Evolutionary conservation across 2,113 vertebrate genomes (phyloP).

Genomic region (Numida meleagris): DNA sequence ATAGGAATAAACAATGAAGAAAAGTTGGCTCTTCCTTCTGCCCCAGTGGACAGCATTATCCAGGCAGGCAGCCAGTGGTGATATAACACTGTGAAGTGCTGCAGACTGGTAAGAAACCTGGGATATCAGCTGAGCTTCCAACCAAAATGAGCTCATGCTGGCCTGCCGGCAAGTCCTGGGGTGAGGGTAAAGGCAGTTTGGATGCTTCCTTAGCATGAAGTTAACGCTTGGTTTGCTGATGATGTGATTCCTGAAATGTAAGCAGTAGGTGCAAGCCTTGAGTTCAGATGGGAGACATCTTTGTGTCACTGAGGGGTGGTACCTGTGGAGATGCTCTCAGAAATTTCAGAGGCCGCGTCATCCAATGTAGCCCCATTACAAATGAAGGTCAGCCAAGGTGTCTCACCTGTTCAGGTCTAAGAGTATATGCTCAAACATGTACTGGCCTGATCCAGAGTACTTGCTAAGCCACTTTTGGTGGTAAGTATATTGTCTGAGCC

Average conservation of each 20-base stretch:
- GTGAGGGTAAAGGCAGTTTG: not conserved
- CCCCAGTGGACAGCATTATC: conserved; percentile 39
- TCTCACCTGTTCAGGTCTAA: not conserved
- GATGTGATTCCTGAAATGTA: not conserved
- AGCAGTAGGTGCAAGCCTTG: not conserved
- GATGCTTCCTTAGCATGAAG: accelerated
- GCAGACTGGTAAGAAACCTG: not conserved
- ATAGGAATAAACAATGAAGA: conserved; percentile 51
- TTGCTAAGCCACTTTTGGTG: not conserved
- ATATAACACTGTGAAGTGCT: conserved; percentile 22
- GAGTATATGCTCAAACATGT: not conserved
- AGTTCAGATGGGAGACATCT: not conserved
- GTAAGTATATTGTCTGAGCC: not conserved
- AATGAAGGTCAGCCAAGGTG: not conserved
- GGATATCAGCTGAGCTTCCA: conserved; percentile 45
- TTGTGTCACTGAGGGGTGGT: not conserved
- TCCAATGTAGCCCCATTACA: not conserved
- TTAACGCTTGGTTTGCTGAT: not conserved
- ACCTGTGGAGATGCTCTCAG: not conserved
- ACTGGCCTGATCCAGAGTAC: not conserved
- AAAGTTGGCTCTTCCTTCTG: conserved; percentile 43
- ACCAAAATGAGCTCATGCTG: conserved; percentile 62
- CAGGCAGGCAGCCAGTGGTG: conserved; percentile 59
- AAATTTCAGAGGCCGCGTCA: not conserved
- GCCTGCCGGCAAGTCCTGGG: not conserved